Base-by-base conservation (phyloP, 2,797 vertebrate species). In the Tiaroga cobitis region DNA sequence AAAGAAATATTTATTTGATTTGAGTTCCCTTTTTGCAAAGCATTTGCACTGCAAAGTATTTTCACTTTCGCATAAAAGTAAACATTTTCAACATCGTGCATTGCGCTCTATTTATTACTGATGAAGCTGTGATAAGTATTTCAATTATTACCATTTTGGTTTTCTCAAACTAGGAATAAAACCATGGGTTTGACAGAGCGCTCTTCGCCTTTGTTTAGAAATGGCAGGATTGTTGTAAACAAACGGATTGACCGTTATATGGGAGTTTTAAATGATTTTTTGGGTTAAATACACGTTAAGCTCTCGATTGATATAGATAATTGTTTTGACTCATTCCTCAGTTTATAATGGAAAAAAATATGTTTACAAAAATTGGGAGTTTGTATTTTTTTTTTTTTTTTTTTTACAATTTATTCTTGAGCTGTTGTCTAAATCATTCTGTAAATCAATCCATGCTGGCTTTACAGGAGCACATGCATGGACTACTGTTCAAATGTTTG, bases 1-100 rank as follows among this genome's bases (percentile, higher is more conserved):
- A 32, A 63, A 63, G 13, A 63, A 65, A 65, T 89, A 90, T 90
- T 91, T 90, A 91, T 91, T 91, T 90, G 51, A 56, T 56, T 43
- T 70, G 19, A 46, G 21, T 87, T 85, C 9, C 43, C 83, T 88
- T 88, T 61, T 74, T 87, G 84, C 85, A 84, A 85, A 83, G 86
- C 84, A 89, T 86, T 59, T 88, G 78, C 81, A 83, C 61, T 80
- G 67, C 46, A 82, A 77, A 85, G 85, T 77, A 80, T 89, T 87
- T 86, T 76, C 77, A 80, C 41, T 82, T 81, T 82, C 49, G 81
- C 61, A 67, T 69, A 75, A 84, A 65, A 82, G 65, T 37, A 70
- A 72, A 85, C 37, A 65, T 7, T 69, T 37, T 82, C 49, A 80
- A 77, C 29, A 81, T 74, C 32, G 29, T 74, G 67, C 69, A 34